Conservation (phyloP, 2,888 invertebrate species). For the Antitype chi region DNA sequence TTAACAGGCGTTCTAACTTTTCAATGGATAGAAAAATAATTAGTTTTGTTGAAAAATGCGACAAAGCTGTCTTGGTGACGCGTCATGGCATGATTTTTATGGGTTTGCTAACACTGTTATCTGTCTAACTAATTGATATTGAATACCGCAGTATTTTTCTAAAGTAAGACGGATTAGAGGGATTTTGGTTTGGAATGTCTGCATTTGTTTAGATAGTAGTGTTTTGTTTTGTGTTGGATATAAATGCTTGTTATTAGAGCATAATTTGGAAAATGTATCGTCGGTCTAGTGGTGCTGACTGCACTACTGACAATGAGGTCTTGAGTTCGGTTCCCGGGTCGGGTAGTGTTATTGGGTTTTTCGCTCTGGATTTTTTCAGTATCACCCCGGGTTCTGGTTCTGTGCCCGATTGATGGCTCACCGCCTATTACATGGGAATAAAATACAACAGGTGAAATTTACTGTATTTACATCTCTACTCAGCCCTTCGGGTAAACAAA, state of each 20-base stretch:
- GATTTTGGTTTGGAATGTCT: conserved; percentile 20
- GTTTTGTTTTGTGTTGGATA: conserved; percentile 9
- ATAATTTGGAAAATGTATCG: neutral
- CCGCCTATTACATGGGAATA: too few relatives aligned
- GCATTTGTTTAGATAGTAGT: conserved; percentile 48
- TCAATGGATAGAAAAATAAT: conserved; percentile 60
- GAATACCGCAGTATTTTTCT: conserved; percentile 73
- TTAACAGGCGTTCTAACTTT: conserved; percentile 63
- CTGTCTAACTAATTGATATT: conserved; percentile 82
- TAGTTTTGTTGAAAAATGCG: conserved; percentile 59
- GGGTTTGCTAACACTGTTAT: conserved; percentile 77
- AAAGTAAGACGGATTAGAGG: conserved; percentile 67
- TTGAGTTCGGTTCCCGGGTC: neutral
- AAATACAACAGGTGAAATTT: too few relatives aligned
- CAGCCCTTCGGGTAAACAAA: too few relatives aligned
- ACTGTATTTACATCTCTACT: too few relatives aligned
- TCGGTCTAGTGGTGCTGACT: neutral
- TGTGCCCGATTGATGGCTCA: too few relatives aligned
- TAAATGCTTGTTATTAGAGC: neutral
- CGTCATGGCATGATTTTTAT: conserved; percentile 73
- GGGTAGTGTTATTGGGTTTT: neutral
- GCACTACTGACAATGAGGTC: too few relatives aligned
- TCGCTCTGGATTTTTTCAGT: neutral
- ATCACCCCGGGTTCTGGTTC: neutral
- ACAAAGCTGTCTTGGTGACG: conserved; percentile 52